Evolutionary conservation across 2,113 vertebrate species (phyloP).

Genomic region (Heptranchias perlo): DNA sequence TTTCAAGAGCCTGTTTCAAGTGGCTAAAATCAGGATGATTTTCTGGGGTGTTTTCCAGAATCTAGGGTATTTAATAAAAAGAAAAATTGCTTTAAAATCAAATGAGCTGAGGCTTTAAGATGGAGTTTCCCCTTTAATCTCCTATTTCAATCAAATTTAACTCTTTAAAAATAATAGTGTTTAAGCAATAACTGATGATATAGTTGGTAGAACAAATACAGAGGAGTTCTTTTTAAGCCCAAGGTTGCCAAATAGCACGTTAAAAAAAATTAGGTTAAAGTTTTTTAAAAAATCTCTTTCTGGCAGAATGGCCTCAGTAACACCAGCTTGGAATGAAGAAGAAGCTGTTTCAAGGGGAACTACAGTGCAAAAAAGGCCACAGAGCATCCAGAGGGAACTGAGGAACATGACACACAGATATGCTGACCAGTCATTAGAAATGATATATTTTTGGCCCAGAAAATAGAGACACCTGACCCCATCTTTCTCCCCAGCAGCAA

Average conservation of each 20-base stretch:
- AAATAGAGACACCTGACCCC: neutral
- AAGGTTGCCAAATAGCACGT: neutral
- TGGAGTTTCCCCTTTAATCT: neutral
- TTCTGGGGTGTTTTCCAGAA: constrained; percentile 92
- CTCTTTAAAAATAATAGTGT: neutral
- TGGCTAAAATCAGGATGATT: constrained; percentile 93
- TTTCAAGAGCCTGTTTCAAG: constrained; percentile 87
- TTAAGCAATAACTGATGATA: neutral
- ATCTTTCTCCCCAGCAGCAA: neutral
- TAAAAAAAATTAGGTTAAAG: no score
- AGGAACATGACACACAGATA: neutral
- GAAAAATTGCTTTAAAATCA: neutral
- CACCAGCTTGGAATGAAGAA: neutral
- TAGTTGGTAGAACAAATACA: no score
- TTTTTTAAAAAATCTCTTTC: neutral
- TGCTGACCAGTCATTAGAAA: neutral
- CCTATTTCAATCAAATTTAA: neutral
- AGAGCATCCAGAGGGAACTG: neutral
- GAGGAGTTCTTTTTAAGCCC: neutral
- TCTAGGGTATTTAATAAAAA: constrained; percentile 56
- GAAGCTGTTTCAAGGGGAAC: neutral
- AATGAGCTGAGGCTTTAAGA: neutral
- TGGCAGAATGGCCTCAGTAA: neutral
- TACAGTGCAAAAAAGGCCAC: neutral
- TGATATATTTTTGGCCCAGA: neutral